phyloP scores from a whole-genome alignment of 2,113 vertebrate species.

The Patagioenas fasciata region DNA sequence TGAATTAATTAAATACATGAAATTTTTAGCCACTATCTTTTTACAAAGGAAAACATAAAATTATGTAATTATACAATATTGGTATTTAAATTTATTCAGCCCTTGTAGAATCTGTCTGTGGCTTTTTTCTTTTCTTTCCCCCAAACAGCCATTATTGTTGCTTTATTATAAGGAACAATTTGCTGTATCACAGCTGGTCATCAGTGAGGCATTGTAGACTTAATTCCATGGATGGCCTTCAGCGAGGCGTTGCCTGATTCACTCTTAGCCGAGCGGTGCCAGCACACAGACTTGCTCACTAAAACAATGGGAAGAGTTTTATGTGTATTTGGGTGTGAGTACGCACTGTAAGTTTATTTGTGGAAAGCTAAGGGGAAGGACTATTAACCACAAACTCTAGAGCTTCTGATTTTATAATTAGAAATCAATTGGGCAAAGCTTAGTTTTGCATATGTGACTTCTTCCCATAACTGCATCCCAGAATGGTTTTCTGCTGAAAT shows the following conservation, averaged over 20 bases:
- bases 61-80: neutral
- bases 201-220: constrained; percentile 59
- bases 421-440: constrained; percentile 75
- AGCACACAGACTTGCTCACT: neutral
- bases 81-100: constrained; percentile 22
- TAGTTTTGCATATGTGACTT: constrained; percentile 68
- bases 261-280: constrained; percentile 51
- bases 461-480: constrained; percentile 27
- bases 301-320: neutral
- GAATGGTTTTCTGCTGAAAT: constrained; percentile 58
- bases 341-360: neutral
- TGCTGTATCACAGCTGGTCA: constrained; percentile 71
- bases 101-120: neutral
- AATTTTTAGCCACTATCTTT: neutral
- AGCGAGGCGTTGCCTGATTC: constrained; percentile 40
- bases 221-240: constrained; percentile 64
- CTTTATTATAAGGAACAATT: constrained; percentile 70
- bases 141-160: neutral
- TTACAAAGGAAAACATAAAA: constrained; percentile 3
- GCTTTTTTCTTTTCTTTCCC: neutral
- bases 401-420: constrained; percentile 73
- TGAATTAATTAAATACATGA: neutral
- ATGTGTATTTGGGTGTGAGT: neutral
- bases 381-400: constrained; percentile 68
- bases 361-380: constrained; percentile 43